Percentiles rank a stretch among this genome's conserved stretches.
Conservation (phyloP, 1,140 invertebrate species). For the Ooceraea biroi region DNA sequence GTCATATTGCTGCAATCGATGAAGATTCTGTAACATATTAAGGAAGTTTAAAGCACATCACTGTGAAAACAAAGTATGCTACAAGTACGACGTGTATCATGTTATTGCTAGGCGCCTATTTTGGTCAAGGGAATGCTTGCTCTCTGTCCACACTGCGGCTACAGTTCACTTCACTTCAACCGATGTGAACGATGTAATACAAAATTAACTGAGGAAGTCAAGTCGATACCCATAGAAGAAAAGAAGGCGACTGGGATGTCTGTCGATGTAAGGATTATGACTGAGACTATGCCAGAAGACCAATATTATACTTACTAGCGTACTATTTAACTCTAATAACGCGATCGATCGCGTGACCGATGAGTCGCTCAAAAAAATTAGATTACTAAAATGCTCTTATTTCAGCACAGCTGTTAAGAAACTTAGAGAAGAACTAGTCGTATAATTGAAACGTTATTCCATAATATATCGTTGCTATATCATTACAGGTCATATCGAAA, state of each 20-base stretch:
- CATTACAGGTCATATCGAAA: conserved; percentile 62
- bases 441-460: conserved; percentile 3
- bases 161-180: conserved; percentile 90
- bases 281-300: conserved; percentile 45
- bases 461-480: conserved; percentile 12
- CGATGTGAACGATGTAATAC: conserved; percentile 89
- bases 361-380: conserved; percentile 50
- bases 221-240: conserved; percentile 80
- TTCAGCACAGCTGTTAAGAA: conserved; percentile 36
- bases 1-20: conserved; percentile 13
- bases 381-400: conserved; percentile 7
- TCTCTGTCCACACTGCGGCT: conserved; percentile 91
- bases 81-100: conserved; percentile 52
- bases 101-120: conserved; percentile 84
- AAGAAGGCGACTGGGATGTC: conserved; percentile 79
- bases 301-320: conserved; percentile 45
- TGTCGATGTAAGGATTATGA: conserved; percentile 79
- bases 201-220: conserved; percentile 86
- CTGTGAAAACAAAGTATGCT: conserved; percentile 22
- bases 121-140: conserved; percentile 90
- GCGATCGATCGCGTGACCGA: conserved; percentile 41
- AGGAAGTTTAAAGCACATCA: conserved; percentile 11
- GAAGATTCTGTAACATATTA: conserved; percentile 32
- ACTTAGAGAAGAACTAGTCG: background rate
- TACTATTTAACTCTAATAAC: conserved; percentile 18